Conservation (phyloP, 2,113 vertebrate species). For the Sceloporus tristichus region DNA sequence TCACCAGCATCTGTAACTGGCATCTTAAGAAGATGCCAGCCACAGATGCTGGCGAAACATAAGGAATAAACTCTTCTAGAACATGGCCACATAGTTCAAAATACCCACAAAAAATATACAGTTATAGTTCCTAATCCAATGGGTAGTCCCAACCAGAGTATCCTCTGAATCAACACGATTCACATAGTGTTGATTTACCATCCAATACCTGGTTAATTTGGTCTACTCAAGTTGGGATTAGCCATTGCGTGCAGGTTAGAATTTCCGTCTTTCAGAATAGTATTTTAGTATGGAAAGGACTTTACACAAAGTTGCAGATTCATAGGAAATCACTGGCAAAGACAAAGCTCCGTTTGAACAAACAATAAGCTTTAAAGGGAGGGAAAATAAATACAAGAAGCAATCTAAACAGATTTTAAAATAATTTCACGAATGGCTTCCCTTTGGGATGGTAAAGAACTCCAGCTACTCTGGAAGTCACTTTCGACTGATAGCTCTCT, state of each 20-base stretch:
- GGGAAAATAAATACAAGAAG: slow-evolving; percentile 64
- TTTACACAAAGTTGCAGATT: slow-evolving; percentile 60
- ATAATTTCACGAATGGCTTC: slow-evolving; percentile 75
- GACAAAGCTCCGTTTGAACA: slow-evolving; percentile 46
- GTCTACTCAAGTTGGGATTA: too few relatives aligned
- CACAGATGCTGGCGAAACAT: too few relatives aligned
- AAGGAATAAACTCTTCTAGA: too few relatives aligned
- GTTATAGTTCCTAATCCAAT: too few relatives aligned
- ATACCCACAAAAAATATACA: too few relatives aligned
- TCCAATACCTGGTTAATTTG: too few relatives aligned
- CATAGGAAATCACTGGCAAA: slow-evolving; percentile 55
- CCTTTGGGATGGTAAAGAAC: slow-evolving; percentile 70
- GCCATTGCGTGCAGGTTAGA: not conserved
- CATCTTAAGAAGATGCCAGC: too few relatives aligned
- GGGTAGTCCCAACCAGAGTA: too few relatives aligned
- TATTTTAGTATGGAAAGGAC: slow-evolving; percentile 47
- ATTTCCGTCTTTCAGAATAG: not conserved
- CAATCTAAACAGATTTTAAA: slow-evolving; percentile 74
- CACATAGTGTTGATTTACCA: too few relatives aligned
- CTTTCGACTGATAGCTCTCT: slow-evolving; percentile 73
- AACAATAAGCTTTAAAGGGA: slow-evolving; percentile 54
- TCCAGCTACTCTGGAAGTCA: slow-evolving; percentile 65
- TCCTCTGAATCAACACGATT: too few relatives aligned
- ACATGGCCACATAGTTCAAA: too few relatives aligned
- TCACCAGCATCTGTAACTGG: too few relatives aligned